phyloP scores from a whole-genome alignment of 2,113 vertebrate species.

The Sprattus sprattus region DNA sequence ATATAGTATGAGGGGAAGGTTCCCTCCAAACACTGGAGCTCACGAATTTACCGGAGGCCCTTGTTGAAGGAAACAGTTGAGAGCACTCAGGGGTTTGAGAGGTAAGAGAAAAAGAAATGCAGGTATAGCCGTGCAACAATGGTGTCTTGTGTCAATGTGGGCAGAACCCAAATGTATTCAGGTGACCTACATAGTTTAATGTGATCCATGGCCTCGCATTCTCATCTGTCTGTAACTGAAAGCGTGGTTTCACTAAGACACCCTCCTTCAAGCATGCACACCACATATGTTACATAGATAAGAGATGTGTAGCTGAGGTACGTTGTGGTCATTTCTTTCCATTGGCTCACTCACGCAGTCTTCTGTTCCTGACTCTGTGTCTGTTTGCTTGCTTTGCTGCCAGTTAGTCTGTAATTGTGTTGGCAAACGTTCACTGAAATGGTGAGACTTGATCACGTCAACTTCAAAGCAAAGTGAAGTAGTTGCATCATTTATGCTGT shows the following conservation, averaged over 20 bases:
- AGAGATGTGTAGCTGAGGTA: not conserved
- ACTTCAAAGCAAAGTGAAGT: not conserved
- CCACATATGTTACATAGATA: not conserved
- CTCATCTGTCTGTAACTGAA: constrained; percentile 47
- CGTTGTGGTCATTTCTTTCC: not conserved
- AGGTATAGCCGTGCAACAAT: constrained; percentile 35
- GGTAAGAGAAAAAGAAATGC: not conserved
- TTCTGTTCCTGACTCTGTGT: not conserved
- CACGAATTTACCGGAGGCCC: constrained; percentile 34
- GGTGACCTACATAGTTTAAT: constrained; percentile 50
- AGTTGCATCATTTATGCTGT: not conserved
- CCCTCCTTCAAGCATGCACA: constrained; percentile 20
- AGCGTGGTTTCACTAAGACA: constrained; percentile 19
- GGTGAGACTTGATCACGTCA: not conserved
- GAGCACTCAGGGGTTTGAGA: constrained; percentile 18
- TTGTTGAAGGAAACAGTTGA: constrained; percentile 36
- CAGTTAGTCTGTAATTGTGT: not conserved
- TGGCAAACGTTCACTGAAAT: not conserved
- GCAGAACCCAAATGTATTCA: constrained; percentile 39
- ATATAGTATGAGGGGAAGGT: not conserved
- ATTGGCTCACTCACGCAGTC: not conserved
- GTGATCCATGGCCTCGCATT: constrained; percentile 42
- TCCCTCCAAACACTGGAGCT: not conserved
- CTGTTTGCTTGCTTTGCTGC: not conserved
- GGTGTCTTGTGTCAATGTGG: constrained; percentile 43